Conservation (phyloP, 2,888 invertebrate genomes). For the Andrena bicolor region DNA sequence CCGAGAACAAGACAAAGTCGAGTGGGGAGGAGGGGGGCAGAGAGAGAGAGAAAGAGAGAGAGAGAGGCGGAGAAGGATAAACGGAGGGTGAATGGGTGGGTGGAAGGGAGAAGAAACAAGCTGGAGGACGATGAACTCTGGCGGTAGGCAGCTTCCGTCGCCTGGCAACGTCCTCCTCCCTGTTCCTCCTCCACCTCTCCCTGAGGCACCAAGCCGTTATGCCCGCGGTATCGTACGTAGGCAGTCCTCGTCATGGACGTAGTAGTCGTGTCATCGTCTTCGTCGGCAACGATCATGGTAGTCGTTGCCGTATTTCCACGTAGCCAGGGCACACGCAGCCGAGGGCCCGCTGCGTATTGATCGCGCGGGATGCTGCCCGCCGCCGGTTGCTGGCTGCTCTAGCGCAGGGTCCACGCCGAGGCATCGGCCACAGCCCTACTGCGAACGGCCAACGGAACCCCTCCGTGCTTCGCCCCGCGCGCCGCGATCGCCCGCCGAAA, state of each 20-base stretch:
- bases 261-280: constrained; percentile 68
- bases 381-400: constrained; percentile 40
- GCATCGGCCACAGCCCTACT: constrained; percentile 34
- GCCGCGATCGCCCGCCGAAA: constrained; percentile 19
- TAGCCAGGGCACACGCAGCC: constrained; percentile 57
- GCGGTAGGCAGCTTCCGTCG: constrained; percentile 86
- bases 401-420: constrained; percentile 42
- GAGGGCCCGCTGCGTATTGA: constrained; percentile 68
- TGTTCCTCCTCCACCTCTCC: constrained; percentile 65
- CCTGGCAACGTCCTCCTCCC: constrained; percentile 86
- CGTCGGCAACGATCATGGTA: constrained; percentile 67
- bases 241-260: constrained; percentile 54
- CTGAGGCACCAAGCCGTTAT: constrained; percentile 54
- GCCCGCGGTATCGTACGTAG: constrained; percentile 61
- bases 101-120: constrained; percentile 83
- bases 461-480: background rate
- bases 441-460: constrained; percentile 35
- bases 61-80: constrained; percentile 52
- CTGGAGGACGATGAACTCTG: constrained; percentile 84
- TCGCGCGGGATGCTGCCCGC: constrained; percentile 67
- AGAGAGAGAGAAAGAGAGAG: constrained; percentile 65
- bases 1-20: constrained; percentile 38
- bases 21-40: constrained; percentile 21
- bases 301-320: constrained; percentile 58
- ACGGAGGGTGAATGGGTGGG: constrained; percentile 76